Evolutionary conservation across 2,113 vertebrate species (phyloP).

Genomic region (Cyanoliseus patagonus): DNA sequence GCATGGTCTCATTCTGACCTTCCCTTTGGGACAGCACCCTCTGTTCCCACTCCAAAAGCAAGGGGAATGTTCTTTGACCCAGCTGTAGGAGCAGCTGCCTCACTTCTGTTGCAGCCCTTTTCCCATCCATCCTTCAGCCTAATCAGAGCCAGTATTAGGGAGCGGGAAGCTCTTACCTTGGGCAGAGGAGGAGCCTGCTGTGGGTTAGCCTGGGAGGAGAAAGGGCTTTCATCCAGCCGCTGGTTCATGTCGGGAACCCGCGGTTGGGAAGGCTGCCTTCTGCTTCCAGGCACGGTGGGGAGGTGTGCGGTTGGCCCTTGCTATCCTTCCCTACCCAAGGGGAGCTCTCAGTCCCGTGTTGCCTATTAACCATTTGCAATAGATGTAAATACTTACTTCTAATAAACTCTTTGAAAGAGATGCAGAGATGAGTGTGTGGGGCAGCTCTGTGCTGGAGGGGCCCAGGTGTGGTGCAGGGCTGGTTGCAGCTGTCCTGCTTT

Average conservation of each 20-base stretch:
- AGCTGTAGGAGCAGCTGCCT: background rate
- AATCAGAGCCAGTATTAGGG: background rate
- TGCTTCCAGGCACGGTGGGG: background rate
- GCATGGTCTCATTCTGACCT: background rate
- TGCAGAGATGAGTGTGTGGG: background rate
- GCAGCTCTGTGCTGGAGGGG: background rate
- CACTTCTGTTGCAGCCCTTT: background rate
- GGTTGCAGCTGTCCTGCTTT: background rate
- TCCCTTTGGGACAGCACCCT: background rate
- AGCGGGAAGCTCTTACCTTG: background rate
- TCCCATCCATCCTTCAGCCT: constrained; percentile 26
- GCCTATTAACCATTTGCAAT: constrained; percentile 75
- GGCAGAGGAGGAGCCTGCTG: constrained; percentile 7
- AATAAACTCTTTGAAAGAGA: constrained; percentile 75
- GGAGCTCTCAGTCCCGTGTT: constrained; percentile 19
- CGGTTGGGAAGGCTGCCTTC: background rate
- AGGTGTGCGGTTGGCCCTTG: background rate
- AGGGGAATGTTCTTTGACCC: background rate
- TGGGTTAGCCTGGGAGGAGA: background rate
- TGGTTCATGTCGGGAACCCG: background rate
- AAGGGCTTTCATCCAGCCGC: background rate
- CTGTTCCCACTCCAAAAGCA: background rate
- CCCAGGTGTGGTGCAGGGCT: background rate
- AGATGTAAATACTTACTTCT: constrained; percentile 73
- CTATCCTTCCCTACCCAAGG: background rate